A percentile compares a stretch with the other conserved stretches of the same genome.
These are phyloP conservation scores for Mizuhopecten yessoensis DNA, from an alignment of 1,140 invertebrate genomes.

Conservation along the genomic window DNA sequence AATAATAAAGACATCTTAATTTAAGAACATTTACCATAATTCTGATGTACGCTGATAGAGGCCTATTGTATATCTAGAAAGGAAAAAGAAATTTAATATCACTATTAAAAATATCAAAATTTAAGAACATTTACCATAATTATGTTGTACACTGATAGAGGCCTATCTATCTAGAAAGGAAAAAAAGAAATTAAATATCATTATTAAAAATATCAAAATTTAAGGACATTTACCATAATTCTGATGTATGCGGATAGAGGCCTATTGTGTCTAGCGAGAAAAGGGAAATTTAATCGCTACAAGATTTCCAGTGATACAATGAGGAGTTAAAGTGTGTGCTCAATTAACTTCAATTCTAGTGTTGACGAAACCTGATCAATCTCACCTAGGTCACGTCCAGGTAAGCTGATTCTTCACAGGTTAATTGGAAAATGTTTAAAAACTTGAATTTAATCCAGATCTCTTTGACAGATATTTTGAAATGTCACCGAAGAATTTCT, in stretches of 20 bases:
- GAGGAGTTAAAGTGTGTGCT: background rate
- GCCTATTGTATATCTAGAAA: no score
- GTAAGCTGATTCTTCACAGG: conserved; percentile 15
- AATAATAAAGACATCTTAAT: background rate
- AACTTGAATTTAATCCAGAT: background rate
- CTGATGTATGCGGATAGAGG: no score
- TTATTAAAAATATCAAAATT: background rate
- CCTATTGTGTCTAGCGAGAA: background rate
- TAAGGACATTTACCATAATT: background rate
- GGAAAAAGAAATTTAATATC: no score
- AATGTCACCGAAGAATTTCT: background rate
- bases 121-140: no score
- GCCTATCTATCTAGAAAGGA: no score
- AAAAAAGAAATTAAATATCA: no score
- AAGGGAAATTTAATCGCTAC: background rate
- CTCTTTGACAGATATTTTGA: background rate
- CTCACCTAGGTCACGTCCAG: background rate
- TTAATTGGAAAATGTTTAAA: background rate
- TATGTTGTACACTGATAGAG: no score
- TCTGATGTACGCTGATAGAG: no score
- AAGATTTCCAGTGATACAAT: background rate
- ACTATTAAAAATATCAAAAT: no score
- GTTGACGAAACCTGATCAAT: background rate
- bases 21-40: background rate
- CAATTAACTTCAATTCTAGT: background rate